phyloP scores from a whole-genome alignment of 2,888 invertebrate genomes.

The Maniola hyperantus region DNA sequence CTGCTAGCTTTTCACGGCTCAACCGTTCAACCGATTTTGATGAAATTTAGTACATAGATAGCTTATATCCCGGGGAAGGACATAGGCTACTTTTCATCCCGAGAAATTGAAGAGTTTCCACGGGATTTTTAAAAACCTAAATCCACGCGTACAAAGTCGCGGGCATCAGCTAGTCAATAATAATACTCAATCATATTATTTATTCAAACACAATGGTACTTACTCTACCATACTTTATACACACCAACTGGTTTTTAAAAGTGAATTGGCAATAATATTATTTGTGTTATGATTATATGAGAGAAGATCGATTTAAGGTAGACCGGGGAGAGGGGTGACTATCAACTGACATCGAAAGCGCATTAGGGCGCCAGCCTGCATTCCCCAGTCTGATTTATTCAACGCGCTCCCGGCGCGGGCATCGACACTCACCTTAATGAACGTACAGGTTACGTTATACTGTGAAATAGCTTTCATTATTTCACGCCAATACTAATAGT shows the following conservation, averaged over 20 bases:
- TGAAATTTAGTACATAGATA: no score
- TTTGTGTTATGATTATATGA: slow-evolving; percentile 16
- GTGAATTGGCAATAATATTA: slow-evolving; percentile 14
- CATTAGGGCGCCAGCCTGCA: slow-evolving; percentile 76
- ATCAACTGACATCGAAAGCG: slow-evolving; percentile 78
- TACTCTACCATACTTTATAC: neutral
- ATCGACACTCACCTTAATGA: slow-evolving; percentile 71
- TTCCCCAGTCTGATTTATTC: slow-evolving; percentile 79
- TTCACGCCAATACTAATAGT: slow-evolving; percentile 73
- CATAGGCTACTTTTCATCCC: no score
- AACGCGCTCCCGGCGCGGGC: slow-evolving; percentile 68
- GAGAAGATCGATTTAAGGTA: slow-evolving; percentile 29
- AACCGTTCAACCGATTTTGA: no score
- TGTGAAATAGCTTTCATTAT: slow-evolving; percentile 73
- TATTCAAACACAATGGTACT: neutral
- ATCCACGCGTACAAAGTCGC: no score
- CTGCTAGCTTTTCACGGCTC: no score
- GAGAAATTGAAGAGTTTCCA: no score
- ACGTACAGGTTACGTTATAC: slow-evolving; percentile 74
- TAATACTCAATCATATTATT: neutral
- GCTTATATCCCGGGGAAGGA: no score
- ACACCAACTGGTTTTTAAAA: neutral
- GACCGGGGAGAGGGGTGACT: slow-evolving; percentile 54
- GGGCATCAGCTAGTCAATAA: neutral
- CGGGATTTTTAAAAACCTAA: no score